Percentiles rank a stretch among this genome's conserved stretches.
These are phyloP conservation scores for Calephelis nemesis DNA, from an alignment of 1,140 invertebrate genomes.

Conservation along the genomic window DNA sequence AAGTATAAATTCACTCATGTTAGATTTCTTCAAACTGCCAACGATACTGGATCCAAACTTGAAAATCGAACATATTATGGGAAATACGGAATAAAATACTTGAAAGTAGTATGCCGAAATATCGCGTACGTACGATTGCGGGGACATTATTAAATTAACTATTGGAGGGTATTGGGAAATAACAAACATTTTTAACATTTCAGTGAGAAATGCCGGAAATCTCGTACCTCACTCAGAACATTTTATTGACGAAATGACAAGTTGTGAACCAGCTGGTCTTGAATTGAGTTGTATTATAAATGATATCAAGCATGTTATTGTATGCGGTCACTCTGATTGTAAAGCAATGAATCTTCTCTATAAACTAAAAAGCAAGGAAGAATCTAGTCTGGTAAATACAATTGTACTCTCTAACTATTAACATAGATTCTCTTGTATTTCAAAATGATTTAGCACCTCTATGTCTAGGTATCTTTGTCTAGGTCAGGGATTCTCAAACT, in stretches of 20 bases:
- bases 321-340: conserved; percentile 98
- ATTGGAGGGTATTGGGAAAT: not conserved
- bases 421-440: too few relatives aligned
- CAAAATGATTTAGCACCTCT: too few relatives aligned
- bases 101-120: conserved; percentile 76
- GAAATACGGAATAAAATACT: too few relatives aligned
- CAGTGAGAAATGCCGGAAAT: conserved; percentile 97
- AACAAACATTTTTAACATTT: conserved; percentile 49
- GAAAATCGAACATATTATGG: too few relatives aligned
- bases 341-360: conserved; percentile 98
- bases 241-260: conserved; percentile 91
- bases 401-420: conserved; percentile 15
- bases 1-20: too few relatives aligned
- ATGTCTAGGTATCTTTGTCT: too few relatives aligned
- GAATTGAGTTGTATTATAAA: conserved; percentile 97
- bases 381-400: conserved; percentile 83
- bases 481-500: too few relatives aligned
- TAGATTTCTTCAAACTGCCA: too few relatives aligned
- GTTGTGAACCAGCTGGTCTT: conserved; percentile 96
- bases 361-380: conserved; percentile 88
- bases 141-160: not conserved
- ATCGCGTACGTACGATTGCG: not conserved
- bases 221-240: conserved; percentile 94
- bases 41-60: too few relatives aligned
- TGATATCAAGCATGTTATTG: conserved; percentile 94